phyloP scores from a whole-genome alignment of 2,113 vertebrate species.

The Circaetus gallicus region DNA sequence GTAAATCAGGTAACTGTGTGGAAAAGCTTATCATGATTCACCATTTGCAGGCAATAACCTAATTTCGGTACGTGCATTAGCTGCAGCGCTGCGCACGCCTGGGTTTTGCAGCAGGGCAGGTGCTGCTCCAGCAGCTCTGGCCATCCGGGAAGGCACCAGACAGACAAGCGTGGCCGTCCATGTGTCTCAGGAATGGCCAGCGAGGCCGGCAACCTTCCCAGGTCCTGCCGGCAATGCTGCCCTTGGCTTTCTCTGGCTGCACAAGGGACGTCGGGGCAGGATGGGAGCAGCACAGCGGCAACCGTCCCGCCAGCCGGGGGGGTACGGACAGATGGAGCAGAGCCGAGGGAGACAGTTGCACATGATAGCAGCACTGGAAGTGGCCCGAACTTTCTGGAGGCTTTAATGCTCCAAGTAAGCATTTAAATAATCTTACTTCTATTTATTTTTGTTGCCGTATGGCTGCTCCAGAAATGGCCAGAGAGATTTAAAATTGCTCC shows the following conservation, averaged over 20 bases:
- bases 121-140: background rate
- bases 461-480: background rate
- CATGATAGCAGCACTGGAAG: background rate
- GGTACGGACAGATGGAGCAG: background rate
- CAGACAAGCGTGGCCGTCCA: rapidly evolving
- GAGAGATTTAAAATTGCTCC: background rate
- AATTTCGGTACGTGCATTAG: background rate
- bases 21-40: background rate
- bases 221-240: background rate
- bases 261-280: background rate
- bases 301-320: no score
- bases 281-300: background rate
- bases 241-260: background rate
- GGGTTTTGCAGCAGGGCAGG: background rate
- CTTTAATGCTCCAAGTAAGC: background rate
- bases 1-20: background rate
- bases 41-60: background rate
- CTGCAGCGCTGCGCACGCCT: background rate
- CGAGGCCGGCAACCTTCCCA: background rate
- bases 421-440: background rate
- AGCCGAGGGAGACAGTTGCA: background rate
- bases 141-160: background rate
- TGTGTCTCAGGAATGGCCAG: no score
- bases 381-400: background rate
- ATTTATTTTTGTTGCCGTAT: background rate